Base-by-base conservation (phyloP, 2,797 vertebrate genomes). In the Danio albolineatus region DNA sequence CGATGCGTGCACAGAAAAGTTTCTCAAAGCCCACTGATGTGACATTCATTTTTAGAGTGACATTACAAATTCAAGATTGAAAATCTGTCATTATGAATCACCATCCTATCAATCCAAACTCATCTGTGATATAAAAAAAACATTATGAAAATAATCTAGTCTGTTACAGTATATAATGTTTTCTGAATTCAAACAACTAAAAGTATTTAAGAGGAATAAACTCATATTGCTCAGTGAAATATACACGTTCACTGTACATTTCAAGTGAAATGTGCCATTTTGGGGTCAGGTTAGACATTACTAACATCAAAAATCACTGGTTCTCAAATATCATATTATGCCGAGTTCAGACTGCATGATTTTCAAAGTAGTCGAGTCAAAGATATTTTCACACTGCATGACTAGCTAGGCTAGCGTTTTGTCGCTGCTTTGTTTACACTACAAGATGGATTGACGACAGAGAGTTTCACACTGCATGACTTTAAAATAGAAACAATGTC, bases 1-100 rank as follows among this genome's bases (percentile, higher is more conserved):
- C 49, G 75, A 60, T 80, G 46, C 67, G 79, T n/a, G 78, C 49
- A 9, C 75, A 72, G 64, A 61, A 66, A 17, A 7, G n/a, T 67
- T 79, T 66, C 49, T 41, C 17, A 75, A 73, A 14, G 12, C 57
- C 48, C 39, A 62, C 10, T 66, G 80, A 81, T 73, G 17, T 17
- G 19, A 53, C 21, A 60, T 4, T 16, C 7, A 21, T 73, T 62
- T 74, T 69, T 62, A 75, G 39, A 57, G 39, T n/a, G 36, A 61
- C 46, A 66, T 39, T 57, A 57, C 81, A n/a, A 36, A 13, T 10
- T 3, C 1, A 10, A 56, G 61, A 38, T 59, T 46, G 0, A 13
- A 36, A 61, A 17, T 38, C 17, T 65, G 12, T 16, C 19, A 14
- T 54, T 44, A n/a, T 49, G 46, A 19, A 48, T 60, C 4, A 16